Evolutionary conservation across 2,113 vertebrate species (phyloP), one percentile per base, ranked within the genome.

Genomic region (Pollachius pollachius): DNA sequence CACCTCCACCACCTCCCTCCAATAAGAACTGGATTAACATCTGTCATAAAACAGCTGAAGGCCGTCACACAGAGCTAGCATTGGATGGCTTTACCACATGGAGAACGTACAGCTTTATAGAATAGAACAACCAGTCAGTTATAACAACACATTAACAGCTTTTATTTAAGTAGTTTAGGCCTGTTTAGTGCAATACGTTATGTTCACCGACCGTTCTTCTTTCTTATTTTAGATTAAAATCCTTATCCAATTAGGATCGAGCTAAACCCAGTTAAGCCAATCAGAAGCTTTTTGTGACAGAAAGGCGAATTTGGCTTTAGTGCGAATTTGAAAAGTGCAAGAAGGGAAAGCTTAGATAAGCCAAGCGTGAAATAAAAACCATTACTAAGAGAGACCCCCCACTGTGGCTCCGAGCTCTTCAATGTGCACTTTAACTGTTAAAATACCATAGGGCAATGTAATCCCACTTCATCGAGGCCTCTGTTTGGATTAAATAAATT

Each of bases 171-270:
- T 11, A 9, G 11, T 48, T 48, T 13, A 48, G 2, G 41, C 41
- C 41, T 48, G 11, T 48, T 48, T 48, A 48, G 11, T 48, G 30
- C 30, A 9, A 48, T 48, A 48, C 12, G 11, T 48, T 48, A 48
- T 48, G 41, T 48, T 48, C 41, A 48, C 41, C 8, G 12, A 48
- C 41, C 41, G 41, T 48, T 2, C 41, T 48, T 48, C 11, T 48
- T 48, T 48, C 9, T 48, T 1, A 48, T 34, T 4, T 34, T 34
- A 48, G 2, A 48, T 8, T 48, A 48, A 13, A 48, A 48, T 23
- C 74, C 69, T 88, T 60, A 88, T 88, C 82, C 80, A 81, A 84
- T 88, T 83, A 83, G 68, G 62, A 60, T 25, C 68, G 48, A 25
- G 77, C 67, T 72, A 59, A 78, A 19, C 74, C 56, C 67, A 3